Conservation (phyloP, 2,113 vertebrate species). For the Centropus unirufus region DNA sequence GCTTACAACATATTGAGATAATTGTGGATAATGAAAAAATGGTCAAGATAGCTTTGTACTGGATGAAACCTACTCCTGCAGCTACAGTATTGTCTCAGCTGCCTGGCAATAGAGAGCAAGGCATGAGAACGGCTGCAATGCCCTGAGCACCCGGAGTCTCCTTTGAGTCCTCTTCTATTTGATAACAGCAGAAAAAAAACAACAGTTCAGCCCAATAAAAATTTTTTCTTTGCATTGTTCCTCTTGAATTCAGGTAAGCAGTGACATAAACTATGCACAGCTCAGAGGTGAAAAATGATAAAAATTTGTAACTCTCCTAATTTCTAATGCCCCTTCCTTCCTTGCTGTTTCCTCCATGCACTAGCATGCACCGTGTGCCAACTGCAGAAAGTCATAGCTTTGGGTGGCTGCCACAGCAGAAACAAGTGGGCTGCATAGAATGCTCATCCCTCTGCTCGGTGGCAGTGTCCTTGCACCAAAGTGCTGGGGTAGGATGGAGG, state of each 20-base stretch:
- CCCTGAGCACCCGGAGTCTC: neutral
- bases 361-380: rapidly evolving
- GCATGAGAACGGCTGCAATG: neutral
- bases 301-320: neutral
- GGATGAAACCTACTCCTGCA: neutral
- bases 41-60: neutral
- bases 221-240: neutral
- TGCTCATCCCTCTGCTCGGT: rapidly evolving
- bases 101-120: neutral
- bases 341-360: neutral
- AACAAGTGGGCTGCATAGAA: rapidly evolving
- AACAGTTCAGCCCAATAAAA: neutral
- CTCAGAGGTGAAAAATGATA: neutral
- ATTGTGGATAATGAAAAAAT: neutral
- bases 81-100: neutral
- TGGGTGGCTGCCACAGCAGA: neutral
- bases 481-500: neutral
- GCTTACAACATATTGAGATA: neutral
- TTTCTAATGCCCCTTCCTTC: neutral
- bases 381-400: neutral
- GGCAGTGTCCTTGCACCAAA: neutral
- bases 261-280: rapidly evolving
- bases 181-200: neutral
- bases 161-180: neutral
- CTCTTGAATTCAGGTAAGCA: neutral